Base-by-base conservation (phyloP, 2,113 vertebrate genomes). In the Mastomys coucha region DNA sequence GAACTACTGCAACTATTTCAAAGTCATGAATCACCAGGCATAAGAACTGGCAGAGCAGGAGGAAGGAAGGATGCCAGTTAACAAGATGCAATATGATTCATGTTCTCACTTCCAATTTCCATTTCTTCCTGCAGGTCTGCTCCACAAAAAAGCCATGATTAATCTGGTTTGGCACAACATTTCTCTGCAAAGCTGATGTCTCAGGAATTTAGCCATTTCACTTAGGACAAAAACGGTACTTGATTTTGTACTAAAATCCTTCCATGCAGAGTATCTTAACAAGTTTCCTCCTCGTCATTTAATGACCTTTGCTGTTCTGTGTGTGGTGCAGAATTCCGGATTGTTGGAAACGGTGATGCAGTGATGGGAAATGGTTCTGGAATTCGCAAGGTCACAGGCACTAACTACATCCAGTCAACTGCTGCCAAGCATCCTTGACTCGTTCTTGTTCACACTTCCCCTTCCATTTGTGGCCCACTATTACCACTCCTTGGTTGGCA, bases 31-130 rank as follows among this genome's bases (percentile, higher is more conserved):
- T 95, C 93, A 88, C 86, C 69, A 60, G 22, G 73, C 49, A 56
- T 4, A n/a, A 88, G 65, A 70, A 7, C 26, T 65, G 84, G 20
- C 24, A 36, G 56, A 75, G 75, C 72, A 76, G 80, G 56, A 45
- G 78, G 94, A n/a, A 63, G 89, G 67, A 69, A 33, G n/a, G 28
- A 12, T 2, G 36, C 89, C 92, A 91, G 76, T 26, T 28, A n/a
- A 31, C 22, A 19, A 84, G 70, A 7, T 58, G 88, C 78, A 84
- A 45, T 31, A 20, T 95, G 94, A 97, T 49, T 96, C 93, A 85
- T 28, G 16, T 10, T 65, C 70, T 81, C 58, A 60, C 39, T 90
- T 89, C 42, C 58, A 49, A 14, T 36, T 75, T 82, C 51, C 45
- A 4, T 67, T 92, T 91, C 89, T 96, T 56, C 65, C 86, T 92